Percentiles rank a stretch among this genome's conserved stretches.
Evolutionary conservation across 2,888 invertebrate genomes (phyloP).

Genomic region (Schizotus pectinicornis): DNA sequence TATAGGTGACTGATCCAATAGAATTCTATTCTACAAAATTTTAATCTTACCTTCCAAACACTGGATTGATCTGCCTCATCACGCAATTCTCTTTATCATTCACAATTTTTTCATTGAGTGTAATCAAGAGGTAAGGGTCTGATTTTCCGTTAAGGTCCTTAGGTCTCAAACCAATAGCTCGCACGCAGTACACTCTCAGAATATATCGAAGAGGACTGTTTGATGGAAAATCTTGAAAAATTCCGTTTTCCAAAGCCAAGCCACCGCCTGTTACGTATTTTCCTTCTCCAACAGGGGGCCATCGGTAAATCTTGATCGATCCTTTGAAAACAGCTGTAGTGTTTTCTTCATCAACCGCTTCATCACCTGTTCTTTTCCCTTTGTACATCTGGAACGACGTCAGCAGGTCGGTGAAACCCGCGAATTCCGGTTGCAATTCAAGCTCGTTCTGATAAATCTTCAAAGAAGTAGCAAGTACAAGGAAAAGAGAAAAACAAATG

Average conservation of each 20-base stretch:
- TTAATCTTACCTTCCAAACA: slow-evolving; percentile 76
- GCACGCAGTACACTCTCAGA: slow-evolving; percentile 79
- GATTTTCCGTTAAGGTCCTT: slow-evolving; percentile 74
- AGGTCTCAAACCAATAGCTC: slow-evolving; percentile 73
- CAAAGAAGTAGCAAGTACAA: slow-evolving; percentile 1
- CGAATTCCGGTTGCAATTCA: slow-evolving; percentile 71
- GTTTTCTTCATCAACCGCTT: slow-evolving; percentile 59
- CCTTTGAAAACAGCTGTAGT: slow-evolving; percentile 53
- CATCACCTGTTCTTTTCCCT: slow-evolving; percentile 62
- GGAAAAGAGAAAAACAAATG: background rate
- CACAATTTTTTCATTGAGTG: slow-evolving; percentile 69
- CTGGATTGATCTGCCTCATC: slow-evolving; percentile 77
- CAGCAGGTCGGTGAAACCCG: slow-evolving; percentile 71
- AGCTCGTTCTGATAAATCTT: slow-evolving; percentile 67
- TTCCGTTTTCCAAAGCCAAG: slow-evolving; percentile 64
- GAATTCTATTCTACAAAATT: background rate
- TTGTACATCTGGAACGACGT: slow-evolving; percentile 68
- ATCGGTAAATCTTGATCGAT: slow-evolving; percentile 65
- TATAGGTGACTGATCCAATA: too few species aligned
- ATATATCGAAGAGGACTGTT: slow-evolving; percentile 69
- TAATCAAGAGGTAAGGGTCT: slow-evolving; percentile 78
- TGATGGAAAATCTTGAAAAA: slow-evolving; percentile 67
- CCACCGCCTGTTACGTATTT: slow-evolving; percentile 60
- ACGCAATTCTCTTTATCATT: slow-evolving; percentile 74
- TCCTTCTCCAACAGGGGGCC: slow-evolving; percentile 65